Conservation (phyloP, 2,797 vertebrate species). For the Iguana delicatissima region DNA sequence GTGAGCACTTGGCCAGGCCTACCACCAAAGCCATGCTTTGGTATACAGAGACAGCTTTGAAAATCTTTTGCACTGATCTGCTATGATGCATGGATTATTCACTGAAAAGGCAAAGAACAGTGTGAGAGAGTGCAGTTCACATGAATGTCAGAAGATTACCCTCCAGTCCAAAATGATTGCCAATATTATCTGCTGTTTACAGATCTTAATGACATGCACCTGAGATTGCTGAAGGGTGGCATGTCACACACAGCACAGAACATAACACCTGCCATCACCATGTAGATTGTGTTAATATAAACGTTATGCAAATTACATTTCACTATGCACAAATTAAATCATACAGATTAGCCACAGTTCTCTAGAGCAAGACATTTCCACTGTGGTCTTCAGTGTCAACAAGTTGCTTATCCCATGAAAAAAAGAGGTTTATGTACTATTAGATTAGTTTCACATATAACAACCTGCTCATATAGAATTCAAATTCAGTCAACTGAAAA, state of each 20-base stretch:
- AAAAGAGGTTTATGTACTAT: not conserved
- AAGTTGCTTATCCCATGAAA: slow-evolving; percentile 15
- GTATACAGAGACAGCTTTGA: slow-evolving; percentile 12
- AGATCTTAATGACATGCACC: slow-evolving; percentile 16
- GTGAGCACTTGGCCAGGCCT: not conserved
- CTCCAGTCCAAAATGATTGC: slow-evolving; percentile 14
- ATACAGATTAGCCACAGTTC: slow-evolving; percentile 34
- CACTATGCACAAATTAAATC: slow-evolving; percentile 44
- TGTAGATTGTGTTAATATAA: slow-evolving; percentile 25
- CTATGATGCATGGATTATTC: slow-evolving; percentile 11
- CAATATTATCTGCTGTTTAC: slow-evolving; percentile 14
- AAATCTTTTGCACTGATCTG: not conserved
- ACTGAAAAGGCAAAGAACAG: slow-evolving; percentile 1
- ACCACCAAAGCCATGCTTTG: not conserved
- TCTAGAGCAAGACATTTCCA: slow-evolving; percentile 40
- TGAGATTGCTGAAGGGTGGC: not conserved
- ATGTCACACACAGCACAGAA: slow-evolving; percentile 24
- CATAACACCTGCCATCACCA: slow-evolving; percentile 32
- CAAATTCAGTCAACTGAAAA: not conserved
- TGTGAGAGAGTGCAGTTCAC: not conserved
- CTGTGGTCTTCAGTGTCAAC: slow-evolving; percentile 25
- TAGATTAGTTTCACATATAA: not conserved
- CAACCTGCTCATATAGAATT: not conserved
- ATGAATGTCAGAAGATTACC: not conserved
- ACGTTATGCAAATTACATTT: not conserved